A percentile compares a stretch with the other conserved stretches of the same genome.
Evolutionary conservation across 2,797 vertebrate genomes (phyloP).

Genomic region (Gallinago solitaria): DNA sequence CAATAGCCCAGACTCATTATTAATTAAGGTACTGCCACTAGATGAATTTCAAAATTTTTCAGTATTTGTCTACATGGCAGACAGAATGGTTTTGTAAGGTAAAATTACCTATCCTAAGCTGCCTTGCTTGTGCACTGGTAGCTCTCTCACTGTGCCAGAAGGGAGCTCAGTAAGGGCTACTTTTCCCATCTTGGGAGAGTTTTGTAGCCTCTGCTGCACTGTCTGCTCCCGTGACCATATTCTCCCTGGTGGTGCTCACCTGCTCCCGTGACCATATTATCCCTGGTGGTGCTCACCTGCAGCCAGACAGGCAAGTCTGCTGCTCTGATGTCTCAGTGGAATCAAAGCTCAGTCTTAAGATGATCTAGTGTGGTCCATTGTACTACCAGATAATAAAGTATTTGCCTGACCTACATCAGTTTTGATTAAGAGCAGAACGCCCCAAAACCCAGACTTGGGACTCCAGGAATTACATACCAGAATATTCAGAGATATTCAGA

Average conservation of each 20-base stretch:
- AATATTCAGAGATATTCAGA: not conserved
- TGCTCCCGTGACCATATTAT: too few relatives aligned
- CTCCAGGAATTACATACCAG: not conserved
- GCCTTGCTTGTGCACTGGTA: not conserved
- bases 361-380: not conserved
- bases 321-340: too few relatives aligned
- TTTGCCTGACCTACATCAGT: not conserved
- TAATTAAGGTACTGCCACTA: constrained; percentile 15
- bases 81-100: constrained; percentile 6
- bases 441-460: not conserved
- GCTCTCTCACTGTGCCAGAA: not conserved
- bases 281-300: too few relatives aligned
- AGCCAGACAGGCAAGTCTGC: too few relatives aligned
- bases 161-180: not conserved
- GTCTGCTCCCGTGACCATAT: not conserved
- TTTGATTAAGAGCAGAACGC: not conserved
- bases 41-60: not conserved
- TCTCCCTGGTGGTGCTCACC: not conserved
- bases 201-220: constrained; percentile 22
- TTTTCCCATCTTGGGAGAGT: not conserved
- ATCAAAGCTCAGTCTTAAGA: not conserved
- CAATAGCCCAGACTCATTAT: not conserved
- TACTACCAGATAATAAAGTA: not conserved
- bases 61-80: not conserved
- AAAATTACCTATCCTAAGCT: not conserved